Base-by-base conservation (phyloP, 2,888 invertebrate genomes). In the Drosophila melanocephala region DNA sequence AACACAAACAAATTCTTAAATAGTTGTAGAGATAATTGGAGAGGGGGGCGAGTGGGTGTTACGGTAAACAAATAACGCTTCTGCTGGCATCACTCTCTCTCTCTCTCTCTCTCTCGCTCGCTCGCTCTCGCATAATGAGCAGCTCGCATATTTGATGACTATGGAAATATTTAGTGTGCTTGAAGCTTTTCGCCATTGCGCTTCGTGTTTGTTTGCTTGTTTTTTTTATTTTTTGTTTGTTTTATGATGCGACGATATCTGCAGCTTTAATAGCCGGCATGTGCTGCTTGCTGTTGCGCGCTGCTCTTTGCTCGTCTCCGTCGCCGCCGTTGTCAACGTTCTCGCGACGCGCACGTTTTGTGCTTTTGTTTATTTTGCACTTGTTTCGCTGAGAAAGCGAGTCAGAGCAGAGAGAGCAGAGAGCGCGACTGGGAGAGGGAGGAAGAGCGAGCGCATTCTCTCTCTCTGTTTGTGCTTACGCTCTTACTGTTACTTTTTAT, bases 321-420 rank as follows among this genome's bases (percentile, higher is more conserved):
- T 59, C 14, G 42, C 2, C 22, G 5, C 44, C 63, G 33, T 33
- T 56, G 30, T 56, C 44, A 30, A n/a, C 32, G 39, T 60, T 64
- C 59, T 73, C 28, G 61, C 32, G 39, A 57, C 65, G 79, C 79
- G 72, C 78, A 79, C 79, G 72, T 71, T 81, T 76, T 72, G 81
- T 80, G 75, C 79, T 73, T 87, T 84, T 89, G 87, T 87, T 89
- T 89, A 81, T 76, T 89, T 87, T 79, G 69, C 74, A 75, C 66
- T 81, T 81, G 81, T 35, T 74, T 61, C 57, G 71, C 57, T 57
- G 28, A 51, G 56, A 35, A 9, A 26, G 26, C 26, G 16, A 44
- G 30, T 22, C 57, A 12, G 56, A 37, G 55, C 28, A 37, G 67
- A 22, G 59, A 47, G 59, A 26, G 28, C 56, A 26, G 28, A 51